phyloP scores from a whole-genome alignment of 2,797 vertebrate genomes.

The Acipenser oxyrinchus region DNA sequence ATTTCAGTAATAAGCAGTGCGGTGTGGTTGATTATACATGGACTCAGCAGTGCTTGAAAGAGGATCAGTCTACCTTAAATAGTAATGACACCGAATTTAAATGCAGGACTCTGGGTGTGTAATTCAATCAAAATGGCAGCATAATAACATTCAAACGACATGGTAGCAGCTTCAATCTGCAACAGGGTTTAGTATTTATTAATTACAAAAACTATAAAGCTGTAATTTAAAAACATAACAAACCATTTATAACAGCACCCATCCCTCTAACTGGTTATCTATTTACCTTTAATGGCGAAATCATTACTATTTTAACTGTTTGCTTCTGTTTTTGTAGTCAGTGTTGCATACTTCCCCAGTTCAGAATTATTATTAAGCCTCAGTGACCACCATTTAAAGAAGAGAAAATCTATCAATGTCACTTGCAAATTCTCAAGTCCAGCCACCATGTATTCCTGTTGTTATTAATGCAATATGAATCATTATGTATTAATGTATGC shows the following conservation, averaged over 20 bases:
- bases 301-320: not conserved
- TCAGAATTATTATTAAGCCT: not conserved
- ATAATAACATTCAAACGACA: not conserved
- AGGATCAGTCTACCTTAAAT: not conserved
- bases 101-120: not conserved
- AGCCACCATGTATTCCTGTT: too few species aligned
- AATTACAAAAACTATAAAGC: not conserved
- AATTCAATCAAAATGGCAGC: not conserved
- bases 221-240: not conserved
- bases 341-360: not conserved
- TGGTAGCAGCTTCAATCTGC: not conserved
- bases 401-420: too few species aligned
- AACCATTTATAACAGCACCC: not conserved
- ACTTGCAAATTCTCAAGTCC: too few species aligned
- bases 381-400: too few species aligned
- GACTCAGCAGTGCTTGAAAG: too few species aligned
- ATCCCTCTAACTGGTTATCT: not conserved
- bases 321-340: not conserved
- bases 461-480: too few species aligned
- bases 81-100: not conserved
- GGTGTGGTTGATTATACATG: too few species aligned
- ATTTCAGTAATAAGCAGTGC: too few species aligned
- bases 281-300: not conserved
- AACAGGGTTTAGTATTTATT: not conserved
- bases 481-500: too few species aligned